Conservation (phyloP, 2,888 invertebrate genomes). For the Pollenia amentaria region DNA sequence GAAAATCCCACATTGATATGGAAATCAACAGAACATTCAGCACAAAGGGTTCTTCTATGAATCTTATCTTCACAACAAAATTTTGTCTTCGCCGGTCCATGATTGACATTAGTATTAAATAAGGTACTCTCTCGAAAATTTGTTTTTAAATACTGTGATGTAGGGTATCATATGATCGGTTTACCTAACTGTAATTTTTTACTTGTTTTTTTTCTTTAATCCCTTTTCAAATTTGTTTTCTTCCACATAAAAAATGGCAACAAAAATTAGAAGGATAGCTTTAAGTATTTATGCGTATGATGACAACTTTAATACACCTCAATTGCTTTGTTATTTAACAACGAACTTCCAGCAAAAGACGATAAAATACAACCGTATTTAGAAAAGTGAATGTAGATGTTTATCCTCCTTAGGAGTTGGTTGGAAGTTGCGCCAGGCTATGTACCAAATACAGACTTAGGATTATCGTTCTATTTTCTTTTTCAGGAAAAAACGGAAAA, state of each 20-base stretch:
- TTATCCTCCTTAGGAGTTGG: neutral
- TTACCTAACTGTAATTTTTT: no score
- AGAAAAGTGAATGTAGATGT: neutral
- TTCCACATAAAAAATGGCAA: neutral
- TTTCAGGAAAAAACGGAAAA: neutral
- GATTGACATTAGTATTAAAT: no score
- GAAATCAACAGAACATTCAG: no score
- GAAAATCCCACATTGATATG: no score
- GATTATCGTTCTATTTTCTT: neutral
- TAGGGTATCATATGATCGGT: no score
- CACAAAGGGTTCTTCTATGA: no score
- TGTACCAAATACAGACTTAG: neutral
- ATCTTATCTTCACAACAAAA: no score
- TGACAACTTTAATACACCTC: conserved; percentile 13
- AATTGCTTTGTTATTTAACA: conserved; percentile 35
- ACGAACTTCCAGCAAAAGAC: neutral
- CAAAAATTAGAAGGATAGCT: neutral
- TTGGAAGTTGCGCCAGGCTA: neutral
- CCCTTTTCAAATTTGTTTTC: no score
- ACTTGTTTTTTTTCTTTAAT: no score
- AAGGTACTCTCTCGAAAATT: no score
- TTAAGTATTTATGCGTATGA: neutral
- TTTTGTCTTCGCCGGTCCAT: no score
- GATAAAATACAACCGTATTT: conserved; percentile 7
- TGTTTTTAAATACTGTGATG: no score